Evolutionary conservation across 2,113 vertebrate species (phyloP), one percentile per base, ranked within the genome.

Genomic region (Spheniscus mendiculus): DNA sequence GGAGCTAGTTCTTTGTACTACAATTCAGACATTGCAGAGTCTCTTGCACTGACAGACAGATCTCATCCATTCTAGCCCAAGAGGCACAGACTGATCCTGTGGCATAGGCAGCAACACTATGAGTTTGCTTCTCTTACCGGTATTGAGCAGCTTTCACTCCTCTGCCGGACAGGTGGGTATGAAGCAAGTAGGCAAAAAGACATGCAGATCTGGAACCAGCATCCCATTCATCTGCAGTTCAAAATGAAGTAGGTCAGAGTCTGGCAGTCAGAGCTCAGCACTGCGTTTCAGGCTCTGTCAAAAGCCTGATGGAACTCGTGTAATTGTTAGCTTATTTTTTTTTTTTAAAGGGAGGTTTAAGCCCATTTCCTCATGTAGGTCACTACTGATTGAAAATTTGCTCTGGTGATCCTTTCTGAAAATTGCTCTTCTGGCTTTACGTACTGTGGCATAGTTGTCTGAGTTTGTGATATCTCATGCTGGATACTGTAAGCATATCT

Each of bases 111-210:
- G 32, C 20, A 36, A 50, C 34, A 62, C 30, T 38, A 5, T 9
- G 47, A 59, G 30, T n/a, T 67, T 53, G 8, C 32, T 62, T 69
- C 42, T 69, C 79, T 97, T 96, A 99, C 99, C 97, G 97, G 95
- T 98, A 99, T 3, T 98, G 98, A 42, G 97, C 97, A 3, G 98
- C 97, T 97, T 98, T 96, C 83, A 99, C 53, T 81, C 98, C 97
- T 32, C 96, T 97, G 36, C 98, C 99, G 38, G 98, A 97, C 79
- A 99, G 65, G 89, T 99, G 99, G 34, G 98, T 99, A 95, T 99
- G 99, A 67, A 99, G 85, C n/a, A 98, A 13, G 65, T 96, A 98
- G n/a, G 97, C 96, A 27, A 97, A 27, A 97, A 98, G 5, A 98
- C 97, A 4, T 98, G 94, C 36, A 99, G 95, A 26, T 99, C 98